These are phyloP conservation scores for Halictus rubicundus DNA, from an alignment of 1,140 invertebrate genomes.

Conservation along the genomic window DNA sequence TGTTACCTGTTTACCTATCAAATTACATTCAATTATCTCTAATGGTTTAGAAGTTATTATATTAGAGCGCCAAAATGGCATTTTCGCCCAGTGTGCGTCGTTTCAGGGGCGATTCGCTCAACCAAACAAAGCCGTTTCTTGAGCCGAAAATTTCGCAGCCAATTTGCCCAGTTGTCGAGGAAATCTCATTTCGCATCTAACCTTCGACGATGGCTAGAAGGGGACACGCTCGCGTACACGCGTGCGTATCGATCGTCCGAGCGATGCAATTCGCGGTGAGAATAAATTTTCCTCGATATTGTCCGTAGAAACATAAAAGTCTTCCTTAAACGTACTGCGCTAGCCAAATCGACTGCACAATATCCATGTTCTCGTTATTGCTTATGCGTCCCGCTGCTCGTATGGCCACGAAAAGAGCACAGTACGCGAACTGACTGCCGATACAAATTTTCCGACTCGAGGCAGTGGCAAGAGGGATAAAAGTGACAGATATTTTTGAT, in stretches of 20 bases:
- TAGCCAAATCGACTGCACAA: conserved; percentile 34
- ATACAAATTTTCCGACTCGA: conserved; percentile 5
- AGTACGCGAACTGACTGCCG: conserved; percentile 13
- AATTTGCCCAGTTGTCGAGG: neutral
- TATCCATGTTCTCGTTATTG: conserved; percentile 29
- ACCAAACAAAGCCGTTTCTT: neutral
- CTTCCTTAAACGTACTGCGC: conserved; percentile 36
- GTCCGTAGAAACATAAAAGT: conserved; percentile 33
- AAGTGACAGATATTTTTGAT: no score
- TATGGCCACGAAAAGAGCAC: neutral
- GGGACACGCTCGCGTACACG: neutral
- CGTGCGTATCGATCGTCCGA: conserved; percentile 35
- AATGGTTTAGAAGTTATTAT: no score
- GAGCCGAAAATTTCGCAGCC: conserved; percentile 47
- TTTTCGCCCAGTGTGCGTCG: no score
- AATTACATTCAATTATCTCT: no score
- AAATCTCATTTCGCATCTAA: conserved; percentile 5
- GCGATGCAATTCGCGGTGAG: conserved; percentile 26
- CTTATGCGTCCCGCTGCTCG: conserved; percentile 19
- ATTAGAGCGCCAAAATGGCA: no score
- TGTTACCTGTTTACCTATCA: no score
- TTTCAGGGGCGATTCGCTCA: no score
- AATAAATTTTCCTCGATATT: conserved; percentile 43
- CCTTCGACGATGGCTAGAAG: neutral
- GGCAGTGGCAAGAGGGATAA: neutral